A percentile compares a stretch with the other conserved stretches of the same genome.
Conservation (phyloP, 2,113 vertebrate genomes). For the Gracilinanus agilis region DNA sequence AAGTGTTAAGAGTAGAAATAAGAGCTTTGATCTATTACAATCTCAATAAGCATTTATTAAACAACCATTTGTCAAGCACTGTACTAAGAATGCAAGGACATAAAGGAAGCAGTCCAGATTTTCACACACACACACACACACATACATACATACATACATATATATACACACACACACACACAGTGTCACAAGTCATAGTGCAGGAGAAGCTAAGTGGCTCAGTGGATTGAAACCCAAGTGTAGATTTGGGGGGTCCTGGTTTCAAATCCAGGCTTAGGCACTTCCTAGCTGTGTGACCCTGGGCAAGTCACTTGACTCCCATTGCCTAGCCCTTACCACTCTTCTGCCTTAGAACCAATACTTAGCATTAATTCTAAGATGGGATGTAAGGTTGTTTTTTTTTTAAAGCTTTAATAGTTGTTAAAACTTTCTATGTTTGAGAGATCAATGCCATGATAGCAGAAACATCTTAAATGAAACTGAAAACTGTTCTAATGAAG, state of each 20-base stretch:
- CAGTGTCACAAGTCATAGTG: neutral
- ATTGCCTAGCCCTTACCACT: too few species aligned
- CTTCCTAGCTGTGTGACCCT: too few species aligned
- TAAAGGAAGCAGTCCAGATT: neutral
- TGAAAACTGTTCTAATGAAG: neutral
- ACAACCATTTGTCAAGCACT: neutral
- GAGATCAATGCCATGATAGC: neutral
- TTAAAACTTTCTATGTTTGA: neutral
- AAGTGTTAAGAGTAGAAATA: too few species aligned
- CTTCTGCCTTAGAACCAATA: too few species aligned
- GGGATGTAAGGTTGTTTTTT: too few species aligned
- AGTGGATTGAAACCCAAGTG: too few species aligned
- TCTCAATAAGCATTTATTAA: neutral
- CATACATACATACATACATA: neutral
- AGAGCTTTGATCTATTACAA: neutral
- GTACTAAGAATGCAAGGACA: neutral
- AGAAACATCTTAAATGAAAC: neutral
- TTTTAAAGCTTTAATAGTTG: neutral
- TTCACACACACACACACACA: neutral
- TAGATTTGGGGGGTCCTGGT: too few species aligned
- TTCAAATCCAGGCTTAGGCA: too few species aligned
- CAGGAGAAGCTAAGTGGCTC: too few species aligned
- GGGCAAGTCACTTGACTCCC: too few species aligned
- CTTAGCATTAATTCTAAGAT: too few species aligned
- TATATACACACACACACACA: neutral